Conservation (phyloP, 2,113 vertebrate genomes). For the Cyanoderma ruficeps region DNA sequence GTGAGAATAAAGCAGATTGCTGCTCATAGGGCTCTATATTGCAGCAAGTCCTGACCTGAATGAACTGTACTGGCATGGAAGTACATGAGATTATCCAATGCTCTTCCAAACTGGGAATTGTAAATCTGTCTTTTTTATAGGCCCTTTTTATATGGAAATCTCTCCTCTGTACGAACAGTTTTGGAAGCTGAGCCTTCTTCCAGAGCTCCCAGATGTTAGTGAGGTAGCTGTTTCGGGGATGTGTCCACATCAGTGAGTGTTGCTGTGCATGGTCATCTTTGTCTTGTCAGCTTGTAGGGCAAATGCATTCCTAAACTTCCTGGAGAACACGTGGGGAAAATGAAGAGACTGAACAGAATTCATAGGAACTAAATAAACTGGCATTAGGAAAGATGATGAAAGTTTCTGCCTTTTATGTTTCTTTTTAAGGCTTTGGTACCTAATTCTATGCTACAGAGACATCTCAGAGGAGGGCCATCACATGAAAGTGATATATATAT, state of each 20-base stretch:
- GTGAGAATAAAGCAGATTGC: neutral
- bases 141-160: neutral
- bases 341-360: neutral
- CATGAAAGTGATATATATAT: neutral
- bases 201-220: neutral
- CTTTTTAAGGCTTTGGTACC: neutral
- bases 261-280: neutral
- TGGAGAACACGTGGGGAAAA: neutral
- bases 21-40: neutral
- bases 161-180: neutral
- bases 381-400: neutral
- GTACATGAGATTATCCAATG: neutral
- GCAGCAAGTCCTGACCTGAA: neutral
- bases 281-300: neutral
- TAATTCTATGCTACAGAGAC: neutral
- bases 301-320: neutral
- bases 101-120: neutral
- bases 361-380: neutral
- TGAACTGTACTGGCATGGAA: neutral
- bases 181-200: neutral
- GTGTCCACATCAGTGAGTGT: accelerated
- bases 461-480: neutral
- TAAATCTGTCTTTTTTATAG: neutral
- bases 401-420: neutral
- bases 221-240: neutral